Conservation (phyloP, 2,113 vertebrate species). For the Bombycilla garrulus region DNA sequence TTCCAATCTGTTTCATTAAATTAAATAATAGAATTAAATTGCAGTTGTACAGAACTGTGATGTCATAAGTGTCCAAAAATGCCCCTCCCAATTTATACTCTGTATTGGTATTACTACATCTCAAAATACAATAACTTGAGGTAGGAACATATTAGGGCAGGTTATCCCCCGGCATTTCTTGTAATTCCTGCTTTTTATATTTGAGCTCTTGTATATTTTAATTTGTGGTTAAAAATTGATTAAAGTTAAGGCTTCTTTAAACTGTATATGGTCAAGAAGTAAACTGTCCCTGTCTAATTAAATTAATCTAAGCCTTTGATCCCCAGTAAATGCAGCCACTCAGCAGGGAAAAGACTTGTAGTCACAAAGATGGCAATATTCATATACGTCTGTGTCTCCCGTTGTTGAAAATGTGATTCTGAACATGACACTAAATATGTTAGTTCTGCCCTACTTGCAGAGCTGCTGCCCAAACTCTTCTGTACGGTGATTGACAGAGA, state of each 20-base stretch:
- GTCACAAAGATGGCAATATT: neutral
- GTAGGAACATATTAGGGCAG: neutral
- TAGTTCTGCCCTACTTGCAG: neutral
- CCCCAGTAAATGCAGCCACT: neutral
- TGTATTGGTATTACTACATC: neutral
- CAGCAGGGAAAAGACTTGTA: neutral
- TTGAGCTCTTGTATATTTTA: neutral
- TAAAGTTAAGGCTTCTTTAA: neutral
- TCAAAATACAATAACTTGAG: neutral
- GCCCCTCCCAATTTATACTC: neutral
- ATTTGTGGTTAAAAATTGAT: neutral
- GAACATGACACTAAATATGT: neutral
- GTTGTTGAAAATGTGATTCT: neutral
- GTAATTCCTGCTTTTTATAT: neutral
- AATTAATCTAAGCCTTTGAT: neutral
- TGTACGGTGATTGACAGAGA: rapidly evolving
- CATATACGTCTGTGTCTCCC: neutral
- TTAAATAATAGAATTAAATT: neutral
- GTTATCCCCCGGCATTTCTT: neutral
- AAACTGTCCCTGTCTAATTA: neutral
- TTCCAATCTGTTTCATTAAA: neutral
- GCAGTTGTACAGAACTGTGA: neutral
- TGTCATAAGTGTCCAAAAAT: neutral
- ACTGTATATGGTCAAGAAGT: neutral
- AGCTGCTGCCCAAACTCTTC: neutral